phyloP scores from a whole-genome alignment of 1,140 invertebrate species.

The Halesus radiatus region DNA sequence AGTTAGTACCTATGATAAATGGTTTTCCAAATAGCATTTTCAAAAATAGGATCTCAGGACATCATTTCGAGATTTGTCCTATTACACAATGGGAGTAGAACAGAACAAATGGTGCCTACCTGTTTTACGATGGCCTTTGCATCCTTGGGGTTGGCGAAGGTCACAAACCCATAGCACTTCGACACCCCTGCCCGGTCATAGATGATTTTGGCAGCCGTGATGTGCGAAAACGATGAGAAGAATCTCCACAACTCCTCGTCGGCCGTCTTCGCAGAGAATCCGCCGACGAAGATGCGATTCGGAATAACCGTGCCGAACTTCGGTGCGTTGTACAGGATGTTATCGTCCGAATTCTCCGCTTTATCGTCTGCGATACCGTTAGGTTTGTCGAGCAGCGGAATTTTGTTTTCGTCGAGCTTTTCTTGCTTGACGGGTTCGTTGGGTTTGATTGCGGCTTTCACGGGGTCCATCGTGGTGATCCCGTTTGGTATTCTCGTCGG shows the following conservation, averaged over 20 bases:
- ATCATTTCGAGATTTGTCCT: too few species aligned
- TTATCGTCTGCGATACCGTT: conserved; percentile 31
- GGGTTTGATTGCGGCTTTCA: conserved; percentile 16
- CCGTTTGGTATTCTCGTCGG: conserved; percentile 42
- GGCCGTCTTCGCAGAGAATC: conserved; percentile 89
- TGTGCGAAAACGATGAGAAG: conserved; percentile 89
- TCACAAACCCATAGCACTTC: conserved; percentile 96
- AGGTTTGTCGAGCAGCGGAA: not conserved
- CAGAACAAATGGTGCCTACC: too few species aligned
- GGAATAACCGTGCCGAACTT: conserved; percentile 88
- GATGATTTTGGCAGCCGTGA: conserved; percentile 95
- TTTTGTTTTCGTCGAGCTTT: conserved; percentile 61
- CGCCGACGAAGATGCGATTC: conserved; percentile 95
- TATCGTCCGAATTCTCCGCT: conserved; percentile 62
- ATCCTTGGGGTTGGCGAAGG: conserved; percentile 79
- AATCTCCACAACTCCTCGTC: conserved; percentile 87
- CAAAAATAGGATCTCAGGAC: too few species aligned
- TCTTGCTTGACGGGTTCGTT: conserved; percentile 57
- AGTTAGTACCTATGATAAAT: too few species aligned
- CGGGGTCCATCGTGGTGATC: conserved; percentile 5
- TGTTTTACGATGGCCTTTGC: conserved; percentile 68
- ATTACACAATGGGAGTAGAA: too few species aligned
- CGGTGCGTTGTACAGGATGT: conserved; percentile 73
- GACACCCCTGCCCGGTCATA: conserved; percentile 93
- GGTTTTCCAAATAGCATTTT: too few species aligned